These are phyloP conservation scores for Tadarida brasiliensis DNA, from an alignment of 2,797 vertebrate species.

Conservation along the genomic window DNA sequence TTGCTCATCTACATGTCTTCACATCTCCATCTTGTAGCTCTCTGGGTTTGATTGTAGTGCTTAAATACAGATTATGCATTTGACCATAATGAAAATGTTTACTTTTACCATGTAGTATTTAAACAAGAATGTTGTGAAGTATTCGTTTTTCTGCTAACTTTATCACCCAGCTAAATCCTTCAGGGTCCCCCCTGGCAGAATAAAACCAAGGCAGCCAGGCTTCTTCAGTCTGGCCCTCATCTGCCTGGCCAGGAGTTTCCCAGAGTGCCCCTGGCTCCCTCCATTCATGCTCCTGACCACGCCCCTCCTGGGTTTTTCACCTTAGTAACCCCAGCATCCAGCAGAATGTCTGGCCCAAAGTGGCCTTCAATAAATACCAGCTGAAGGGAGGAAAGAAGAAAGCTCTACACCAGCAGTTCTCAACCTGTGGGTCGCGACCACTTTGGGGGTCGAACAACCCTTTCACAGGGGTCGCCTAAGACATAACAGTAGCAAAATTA, in stretches of 20 bases:
- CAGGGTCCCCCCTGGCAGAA: background rate
- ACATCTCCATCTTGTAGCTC: background rate
- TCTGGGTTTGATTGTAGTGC: background rate
- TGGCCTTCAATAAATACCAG: background rate
- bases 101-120: slow-evolving; percentile 25
- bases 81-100: slow-evolving; percentile 32
- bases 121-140: slow-evolving; percentile 50
- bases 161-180: slow-evolving; percentile 5
- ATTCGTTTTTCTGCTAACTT: slow-evolving; percentile 11
- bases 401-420: too few species aligned
- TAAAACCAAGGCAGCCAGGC: background rate
- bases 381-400: background rate
- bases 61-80: slow-evolving; percentile 37
- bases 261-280: background rate
- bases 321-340: background rate
- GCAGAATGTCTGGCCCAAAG: background rate
- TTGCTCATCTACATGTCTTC: background rate
- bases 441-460: too few species aligned
- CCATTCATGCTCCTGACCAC: background rate
- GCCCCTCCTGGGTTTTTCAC: background rate
- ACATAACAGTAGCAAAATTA: too few species aligned
- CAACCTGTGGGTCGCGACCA: too few species aligned
- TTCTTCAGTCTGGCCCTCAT: background rate
- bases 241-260: background rate
- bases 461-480: too few species aligned